Base-by-base conservation (phyloP, 2,888 invertebrate species). In the Cremastobaeus sp. region DNA sequence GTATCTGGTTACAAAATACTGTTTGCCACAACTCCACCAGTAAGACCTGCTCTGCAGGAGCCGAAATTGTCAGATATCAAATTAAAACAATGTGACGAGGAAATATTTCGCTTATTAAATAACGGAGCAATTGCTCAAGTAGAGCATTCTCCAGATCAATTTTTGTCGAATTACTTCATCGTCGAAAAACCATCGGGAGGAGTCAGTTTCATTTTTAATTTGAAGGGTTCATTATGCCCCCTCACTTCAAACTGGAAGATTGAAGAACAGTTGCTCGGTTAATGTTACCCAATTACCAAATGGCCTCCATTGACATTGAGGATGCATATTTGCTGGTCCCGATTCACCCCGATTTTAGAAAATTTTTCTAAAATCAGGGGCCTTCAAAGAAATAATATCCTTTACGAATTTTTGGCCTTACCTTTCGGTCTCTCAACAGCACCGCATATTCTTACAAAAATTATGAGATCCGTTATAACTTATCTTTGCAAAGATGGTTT, bases 161-260 rank as follows among this genome's bases (percentile, higher is more conserved):
- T 35, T n/a, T 12, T 35, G n/a, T 69, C 59, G 1, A 4, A 20
- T 2, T 50, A 15, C 32, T 70, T 70, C 15, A 21, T 70, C 3
- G 3, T 43, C 6, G 32, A 35, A 8, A 64, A 62, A 25, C 39
- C 55, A 9, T 45, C 45, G 6, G 39, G 48, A 3, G 47, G 28
- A n/a, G 34, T 43, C 3, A 3, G 50, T 6, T 50, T 55, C 14
- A 55, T 66, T 8, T 37, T 66, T 5, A 55, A 66, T 47, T 28
- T 66, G n/a, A n/a, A n/a, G n/a, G n/a, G n/a, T 55, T 17, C 11
- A 41, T 69, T 20, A 20, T n/a, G 2, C 41, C 69, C 3, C 65
- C 54, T 1, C 69, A 69, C 21, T 69, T 69, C 11, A 59, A 69
- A 43, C 8, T 60, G 5, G 69, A 70, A 11, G 62, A 64, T n/a